These are phyloP conservation scores for Orbicella faveolata DNA, from an alignment of 64 coral and sea anemone species.

Conservation along the genomic window DNA sequence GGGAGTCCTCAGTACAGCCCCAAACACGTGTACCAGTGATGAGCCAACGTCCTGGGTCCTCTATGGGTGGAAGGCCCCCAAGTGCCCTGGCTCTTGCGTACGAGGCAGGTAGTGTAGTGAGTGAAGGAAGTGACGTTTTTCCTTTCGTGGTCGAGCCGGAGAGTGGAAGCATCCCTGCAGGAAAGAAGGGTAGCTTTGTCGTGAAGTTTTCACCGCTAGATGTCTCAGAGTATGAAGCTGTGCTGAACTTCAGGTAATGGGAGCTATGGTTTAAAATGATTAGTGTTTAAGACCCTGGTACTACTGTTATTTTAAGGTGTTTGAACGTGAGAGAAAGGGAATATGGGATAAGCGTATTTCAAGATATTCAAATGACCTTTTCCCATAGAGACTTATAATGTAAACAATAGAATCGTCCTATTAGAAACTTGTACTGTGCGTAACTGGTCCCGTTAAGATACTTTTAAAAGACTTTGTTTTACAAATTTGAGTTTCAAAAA, in stretches of 20 bases:
- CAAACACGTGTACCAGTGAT: not conserved
- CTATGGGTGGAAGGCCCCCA: constrained; percentile 58
- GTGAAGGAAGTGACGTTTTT: constrained; percentile 78
- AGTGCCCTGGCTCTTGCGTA: constrained; percentile 83
- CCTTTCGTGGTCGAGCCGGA: constrained; percentile 90
- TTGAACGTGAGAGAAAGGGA: too few species aligned
- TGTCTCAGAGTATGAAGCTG: constrained; percentile 82
- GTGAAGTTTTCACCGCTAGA: constrained; percentile 89
- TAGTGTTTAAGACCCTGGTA: not conserved
- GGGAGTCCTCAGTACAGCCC: constrained; percentile 36
- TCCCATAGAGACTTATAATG: too few species aligned
- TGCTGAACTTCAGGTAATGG: constrained; percentile 67
- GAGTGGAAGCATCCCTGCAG: constrained; percentile 78
- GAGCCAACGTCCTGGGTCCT: constrained; percentile 32
- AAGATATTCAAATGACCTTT: too few species aligned
- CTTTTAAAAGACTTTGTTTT: too few species aligned
- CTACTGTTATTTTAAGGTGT: too few species aligned
- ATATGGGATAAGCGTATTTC: too few species aligned
- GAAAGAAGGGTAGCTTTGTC: constrained; percentile 72
- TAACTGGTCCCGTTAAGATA: too few species aligned
- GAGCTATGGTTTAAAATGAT: not conserved
- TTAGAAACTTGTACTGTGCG: too few species aligned
- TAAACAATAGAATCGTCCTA: too few species aligned
- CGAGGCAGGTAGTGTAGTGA: constrained; percentile 86
- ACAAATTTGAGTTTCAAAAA: too few species aligned